A percentile compares a stretch with the other conserved stretches of the same genome.
phyloP scores from a whole-genome alignment of 2,888 invertebrate genomes.

The Brachylomia viminalis region DNA sequence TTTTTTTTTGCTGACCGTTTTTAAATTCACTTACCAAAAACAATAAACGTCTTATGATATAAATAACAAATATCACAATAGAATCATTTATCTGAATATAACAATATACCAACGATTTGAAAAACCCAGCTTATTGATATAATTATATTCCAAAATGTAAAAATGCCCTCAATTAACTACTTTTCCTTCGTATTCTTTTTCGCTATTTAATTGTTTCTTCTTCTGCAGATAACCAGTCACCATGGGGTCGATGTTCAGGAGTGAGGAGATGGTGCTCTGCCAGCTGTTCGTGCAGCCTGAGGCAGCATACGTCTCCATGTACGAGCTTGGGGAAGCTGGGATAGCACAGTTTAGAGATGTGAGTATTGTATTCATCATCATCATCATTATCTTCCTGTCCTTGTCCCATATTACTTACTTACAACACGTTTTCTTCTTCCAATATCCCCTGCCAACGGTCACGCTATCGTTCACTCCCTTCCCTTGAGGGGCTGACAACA shows the following conservation, averaged over 20 bases:
- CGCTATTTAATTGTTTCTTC: neutral
- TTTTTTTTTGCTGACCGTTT: neutral
- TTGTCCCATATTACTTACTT: neutral
- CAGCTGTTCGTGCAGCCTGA: constrained; percentile 94
- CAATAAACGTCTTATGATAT: neutral
- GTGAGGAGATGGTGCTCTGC: constrained; percentile 93
- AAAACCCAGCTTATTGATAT: neutral
- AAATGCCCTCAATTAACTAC: neutral
- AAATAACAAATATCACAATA: neutral
- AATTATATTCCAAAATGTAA: neutral
- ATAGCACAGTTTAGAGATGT: constrained; percentile 94
- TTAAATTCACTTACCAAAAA: neutral
- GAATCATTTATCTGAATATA: neutral
- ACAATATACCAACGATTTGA: neutral
- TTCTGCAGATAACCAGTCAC: constrained; percentile 50
- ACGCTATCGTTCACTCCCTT: neutral
- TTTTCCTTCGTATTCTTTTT: neutral
- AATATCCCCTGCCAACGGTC: neutral
- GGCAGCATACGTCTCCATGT: constrained; percentile 93
- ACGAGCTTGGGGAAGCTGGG: constrained; percentile 93
- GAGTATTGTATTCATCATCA: constrained; percentile 74
- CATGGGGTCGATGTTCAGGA: constrained; percentile 91
- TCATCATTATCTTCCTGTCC: neutral
- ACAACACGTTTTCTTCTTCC: neutral
- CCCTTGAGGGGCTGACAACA: too few relatives aligned